Evolutionary conservation across 2,113 vertebrate genomes (phyloP).

Genomic region (Hippocampus abdominalis): DNA sequence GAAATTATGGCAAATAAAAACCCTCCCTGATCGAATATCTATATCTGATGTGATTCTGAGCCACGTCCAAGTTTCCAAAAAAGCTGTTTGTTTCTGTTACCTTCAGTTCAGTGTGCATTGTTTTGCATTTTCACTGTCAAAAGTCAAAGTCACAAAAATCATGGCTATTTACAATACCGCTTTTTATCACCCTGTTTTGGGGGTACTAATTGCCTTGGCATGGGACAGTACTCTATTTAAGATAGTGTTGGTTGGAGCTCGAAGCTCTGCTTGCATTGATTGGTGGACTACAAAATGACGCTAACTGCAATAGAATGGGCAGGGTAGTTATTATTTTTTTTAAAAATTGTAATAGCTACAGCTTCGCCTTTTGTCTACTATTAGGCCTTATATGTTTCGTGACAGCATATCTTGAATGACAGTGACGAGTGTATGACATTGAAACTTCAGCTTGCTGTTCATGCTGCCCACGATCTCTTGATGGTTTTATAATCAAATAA

Average conservation of each 20-base stretch:
- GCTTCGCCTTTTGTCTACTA: constrained; percentile 10
- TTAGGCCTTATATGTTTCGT: not conserved
- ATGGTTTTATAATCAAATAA: not conserved
- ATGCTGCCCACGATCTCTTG: not conserved
- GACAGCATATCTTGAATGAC: not conserved
- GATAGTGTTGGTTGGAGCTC: not conserved
- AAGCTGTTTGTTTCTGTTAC: not conserved
- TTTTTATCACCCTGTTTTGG: not conserved
- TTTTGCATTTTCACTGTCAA: not conserved
- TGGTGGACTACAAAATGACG: not conserved
- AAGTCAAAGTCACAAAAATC: not conserved
- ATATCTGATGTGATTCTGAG: not conserved
- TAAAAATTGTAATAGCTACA: not conserved
- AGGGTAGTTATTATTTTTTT: not conserved
- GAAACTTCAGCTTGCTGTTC: not conserved
- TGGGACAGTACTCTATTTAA: not conserved
- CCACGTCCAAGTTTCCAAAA: not conserved
- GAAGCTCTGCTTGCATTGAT: not conserved
- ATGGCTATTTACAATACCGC: not conserved
- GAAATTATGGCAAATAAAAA: not conserved
- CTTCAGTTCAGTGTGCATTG: not conserved
- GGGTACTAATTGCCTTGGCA: not conserved
- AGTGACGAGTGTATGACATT: not conserved
- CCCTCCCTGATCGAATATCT: not conserved
- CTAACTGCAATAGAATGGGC: not conserved